Evolutionary conservation across 2,113 vertebrate genomes (phyloP).

Genomic region (Amblyopsis rosae): DNA sequence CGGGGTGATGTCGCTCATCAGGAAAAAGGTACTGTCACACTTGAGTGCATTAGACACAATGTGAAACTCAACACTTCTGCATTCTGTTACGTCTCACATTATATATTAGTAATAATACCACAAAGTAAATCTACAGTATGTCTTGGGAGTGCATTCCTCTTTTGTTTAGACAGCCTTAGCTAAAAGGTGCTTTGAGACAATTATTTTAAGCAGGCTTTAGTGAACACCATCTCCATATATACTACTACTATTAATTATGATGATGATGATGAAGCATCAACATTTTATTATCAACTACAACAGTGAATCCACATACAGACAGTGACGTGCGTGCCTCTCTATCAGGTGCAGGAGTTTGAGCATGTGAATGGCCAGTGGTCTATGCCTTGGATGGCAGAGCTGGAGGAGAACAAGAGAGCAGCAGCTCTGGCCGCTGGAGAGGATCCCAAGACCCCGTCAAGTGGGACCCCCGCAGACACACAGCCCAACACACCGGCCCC

Average conservation of each 20-base stretch:
- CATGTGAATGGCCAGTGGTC: constrained; percentile 98
- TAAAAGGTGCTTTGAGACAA: background rate
- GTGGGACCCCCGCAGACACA: constrained; percentile 92
- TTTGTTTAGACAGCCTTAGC: background rate
- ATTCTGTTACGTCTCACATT: no score
- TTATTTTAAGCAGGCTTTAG: no score
- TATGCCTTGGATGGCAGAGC: constrained; percentile 96
- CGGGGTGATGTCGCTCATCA: constrained; percentile 97
- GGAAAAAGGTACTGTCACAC: constrained; percentile 85
- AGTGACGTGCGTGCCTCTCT: background rate
- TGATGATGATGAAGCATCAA: no score
- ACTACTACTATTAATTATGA: no score
- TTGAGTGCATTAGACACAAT: no score
- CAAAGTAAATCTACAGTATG: no score
- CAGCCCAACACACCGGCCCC: constrained; percentile 94
- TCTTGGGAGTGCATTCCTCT: background rate
- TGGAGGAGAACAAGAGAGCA: constrained; percentile 94
- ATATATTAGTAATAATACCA: no score
- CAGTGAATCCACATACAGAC: no score
- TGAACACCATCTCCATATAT: no score
- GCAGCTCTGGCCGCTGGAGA: constrained; percentile 80
- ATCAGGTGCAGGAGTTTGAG: constrained; percentile 97
- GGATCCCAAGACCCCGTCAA: constrained; percentile 84
- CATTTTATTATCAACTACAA: no score
- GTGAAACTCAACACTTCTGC: no score